Evolutionary conservation across 2,888 invertebrate genomes (phyloP), one percentile per base, ranked within the genome.

Genomic region (Adineta ricciae): DNA sequence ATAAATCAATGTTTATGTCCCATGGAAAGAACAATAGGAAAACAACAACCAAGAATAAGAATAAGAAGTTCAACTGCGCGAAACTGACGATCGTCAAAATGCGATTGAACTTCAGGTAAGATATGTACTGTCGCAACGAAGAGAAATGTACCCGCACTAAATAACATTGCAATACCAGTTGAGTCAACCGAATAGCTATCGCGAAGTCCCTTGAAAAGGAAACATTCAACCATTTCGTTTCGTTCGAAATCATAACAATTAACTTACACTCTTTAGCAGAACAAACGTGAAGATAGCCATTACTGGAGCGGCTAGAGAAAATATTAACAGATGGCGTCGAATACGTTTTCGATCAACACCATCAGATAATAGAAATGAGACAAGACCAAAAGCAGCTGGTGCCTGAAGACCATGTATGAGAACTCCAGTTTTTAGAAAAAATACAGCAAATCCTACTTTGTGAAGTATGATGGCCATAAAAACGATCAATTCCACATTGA

Each of bases 111-210:
- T 83, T 99, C 99, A 0, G 99, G 98, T 83, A 99, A 90, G 0
- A 99, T 97, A 90, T 99, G 99, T 0, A 99, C 97, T 0, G 98
- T 98, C 0, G 99, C 96, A 4, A 99, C 99, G 90, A 98, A 99
- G 0, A 99, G 92, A 91, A 99, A 99, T 24, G 99, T 99, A 0
- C 99, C 99, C 0, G 97, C 99, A 78, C 97, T 97, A 91, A 99
- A 99, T 54, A 99, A 91, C 97, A 99, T 97, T 0, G 98, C 96
- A 86, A 98, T 93, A 91, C 95, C 98, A 41, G 98, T 98, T 49
- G 84, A 84, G 84, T 86, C 36, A 32, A 73, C 78, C 32, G 85
- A 85, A 56, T 78, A 78, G 14, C 41, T 14, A n/a, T 78, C 78
- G 41, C 41, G 78, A 78, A 78, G 9, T n/a, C 41, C 8, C 78